These are phyloP conservation scores for Puffinus mauretanicus DNA, from an alignment of 2,113 vertebrate genomes.

Conservation along the genomic window DNA sequence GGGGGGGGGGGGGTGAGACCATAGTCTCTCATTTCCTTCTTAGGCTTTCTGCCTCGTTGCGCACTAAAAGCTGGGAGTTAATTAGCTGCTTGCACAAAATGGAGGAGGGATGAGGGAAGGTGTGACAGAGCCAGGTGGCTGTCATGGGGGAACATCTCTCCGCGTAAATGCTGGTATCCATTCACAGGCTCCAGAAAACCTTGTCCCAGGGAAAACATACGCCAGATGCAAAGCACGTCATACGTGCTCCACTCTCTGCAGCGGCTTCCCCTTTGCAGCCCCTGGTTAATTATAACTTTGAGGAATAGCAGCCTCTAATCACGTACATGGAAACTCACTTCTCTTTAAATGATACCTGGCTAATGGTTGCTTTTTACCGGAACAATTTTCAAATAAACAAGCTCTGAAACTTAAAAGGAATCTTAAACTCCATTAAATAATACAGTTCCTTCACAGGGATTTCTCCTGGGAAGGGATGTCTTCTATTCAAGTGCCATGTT, in stretches of 20 bases:
- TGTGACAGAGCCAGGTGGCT: neutral
- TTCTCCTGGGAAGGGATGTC: constrained; percentile 75
- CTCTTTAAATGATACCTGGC: constrained; percentile 38
- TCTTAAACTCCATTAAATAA: constrained; percentile 74
- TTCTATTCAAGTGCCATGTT: constrained; percentile 74
- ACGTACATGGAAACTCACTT: neutral
- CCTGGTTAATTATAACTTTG: constrained; percentile 32
- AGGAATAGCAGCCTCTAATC: neutral
- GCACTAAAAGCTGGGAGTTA: neutral
- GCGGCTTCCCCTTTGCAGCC: neutral
- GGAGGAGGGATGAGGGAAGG: neutral
- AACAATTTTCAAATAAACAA: constrained; percentile 64
- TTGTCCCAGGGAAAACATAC: neutral
- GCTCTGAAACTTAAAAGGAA: constrained; percentile 64
- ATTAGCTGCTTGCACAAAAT: constrained; percentile 1
- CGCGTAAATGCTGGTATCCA: neutral
- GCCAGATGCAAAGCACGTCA: neutral
- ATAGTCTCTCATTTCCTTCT: neutral
- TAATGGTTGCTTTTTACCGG: constrained; percentile 6
- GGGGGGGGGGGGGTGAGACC: neutral
- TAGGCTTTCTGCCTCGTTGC: neutral
- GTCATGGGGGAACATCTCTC: neutral
- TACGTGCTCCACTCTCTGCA: neutral
- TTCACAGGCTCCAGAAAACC: neutral
- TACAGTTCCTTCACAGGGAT: constrained; percentile 61